A percentile compares a stretch with the other conserved stretches of the same genome.
phyloP scores from a whole-genome alignment of 2,113 vertebrate genomes.

The Ursus arctos region DNA sequence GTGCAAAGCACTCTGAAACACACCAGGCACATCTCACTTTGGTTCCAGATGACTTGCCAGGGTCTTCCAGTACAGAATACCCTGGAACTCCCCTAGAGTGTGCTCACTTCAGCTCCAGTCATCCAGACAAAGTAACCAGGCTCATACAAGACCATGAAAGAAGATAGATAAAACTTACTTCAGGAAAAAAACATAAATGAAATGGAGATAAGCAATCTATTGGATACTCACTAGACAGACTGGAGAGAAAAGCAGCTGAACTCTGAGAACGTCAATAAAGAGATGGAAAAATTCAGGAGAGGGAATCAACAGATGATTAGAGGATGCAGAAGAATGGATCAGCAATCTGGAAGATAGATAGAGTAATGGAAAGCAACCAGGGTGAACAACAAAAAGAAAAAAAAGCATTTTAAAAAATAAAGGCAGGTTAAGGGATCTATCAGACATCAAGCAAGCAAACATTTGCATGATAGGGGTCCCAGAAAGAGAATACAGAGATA shows the following conservation, averaged over 20 bases:
- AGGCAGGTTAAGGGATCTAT: background rate
- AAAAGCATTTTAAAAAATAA: background rate
- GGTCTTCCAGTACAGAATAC: background rate
- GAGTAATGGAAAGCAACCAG: background rate
- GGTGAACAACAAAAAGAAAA: background rate
- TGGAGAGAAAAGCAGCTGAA: background rate
- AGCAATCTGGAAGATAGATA: background rate
- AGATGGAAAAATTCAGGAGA: background rate
- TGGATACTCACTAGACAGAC: background rate
- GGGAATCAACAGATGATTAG: background rate
- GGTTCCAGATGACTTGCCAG: background rate
- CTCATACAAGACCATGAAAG: background rate
- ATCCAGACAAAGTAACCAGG: background rate
- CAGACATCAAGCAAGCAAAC: background rate
- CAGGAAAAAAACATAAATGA: background rate
- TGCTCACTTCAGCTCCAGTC: background rate
- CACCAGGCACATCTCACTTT: background rate
- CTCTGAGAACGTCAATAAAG: background rate
- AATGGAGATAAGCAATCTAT: background rate
- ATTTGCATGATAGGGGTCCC: background rate
- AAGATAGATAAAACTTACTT: background rate
- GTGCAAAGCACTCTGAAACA: background rate
- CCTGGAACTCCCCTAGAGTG: background rate
- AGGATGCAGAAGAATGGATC: background rate
- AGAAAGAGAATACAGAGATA: background rate